These are phyloP conservation scores for Physocephala rufipes DNA, from an alignment of 2,888 invertebrate species.

Conservation along the genomic window DNA sequence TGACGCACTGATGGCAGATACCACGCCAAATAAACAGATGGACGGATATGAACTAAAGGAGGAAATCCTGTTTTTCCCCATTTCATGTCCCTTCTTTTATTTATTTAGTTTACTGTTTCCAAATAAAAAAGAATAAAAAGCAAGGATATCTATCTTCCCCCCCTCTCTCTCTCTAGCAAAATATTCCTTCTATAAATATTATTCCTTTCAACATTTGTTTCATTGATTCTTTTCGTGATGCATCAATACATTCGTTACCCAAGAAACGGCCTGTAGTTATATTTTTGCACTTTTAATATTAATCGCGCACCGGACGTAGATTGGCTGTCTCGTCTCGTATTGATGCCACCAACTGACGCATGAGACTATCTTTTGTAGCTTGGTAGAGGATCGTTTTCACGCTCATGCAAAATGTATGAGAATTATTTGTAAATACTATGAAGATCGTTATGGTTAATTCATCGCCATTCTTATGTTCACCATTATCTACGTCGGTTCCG, in stretches of 20 bases:
- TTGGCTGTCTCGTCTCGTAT: slow-evolving; percentile 22
- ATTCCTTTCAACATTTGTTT: slow-evolving; percentile 10
- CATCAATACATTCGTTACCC: slow-evolving; percentile 4
- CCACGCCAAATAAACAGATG: too few relatives aligned
- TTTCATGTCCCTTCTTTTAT: neutral
- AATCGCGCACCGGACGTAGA: slow-evolving; percentile 13
- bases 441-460: neutral
- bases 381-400: slow-evolving; percentile 12
- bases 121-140: too few relatives aligned
- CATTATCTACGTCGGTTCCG: too few relatives aligned
- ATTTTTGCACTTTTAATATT: slow-evolving; percentile 25
- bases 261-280: neutral
- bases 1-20: too few relatives aligned
- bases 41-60: neutral
- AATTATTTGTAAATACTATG: neutral
- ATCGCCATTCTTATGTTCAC: too few relatives aligned
- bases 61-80: slow-evolving; percentile 7
- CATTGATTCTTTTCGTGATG: slow-evolving; percentile 25
- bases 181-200: neutral
- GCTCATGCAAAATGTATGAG: neutral
- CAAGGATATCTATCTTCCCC: neutral
- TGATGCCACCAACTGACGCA: neutral
- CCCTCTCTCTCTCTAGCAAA: neutral
- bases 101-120: neutral
- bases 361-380: neutral